Percentiles rank a stretch among this genome's conserved stretches.
phyloP scores from a whole-genome alignment of 2,888 invertebrate species.

The Chloromyia formosa region DNA sequence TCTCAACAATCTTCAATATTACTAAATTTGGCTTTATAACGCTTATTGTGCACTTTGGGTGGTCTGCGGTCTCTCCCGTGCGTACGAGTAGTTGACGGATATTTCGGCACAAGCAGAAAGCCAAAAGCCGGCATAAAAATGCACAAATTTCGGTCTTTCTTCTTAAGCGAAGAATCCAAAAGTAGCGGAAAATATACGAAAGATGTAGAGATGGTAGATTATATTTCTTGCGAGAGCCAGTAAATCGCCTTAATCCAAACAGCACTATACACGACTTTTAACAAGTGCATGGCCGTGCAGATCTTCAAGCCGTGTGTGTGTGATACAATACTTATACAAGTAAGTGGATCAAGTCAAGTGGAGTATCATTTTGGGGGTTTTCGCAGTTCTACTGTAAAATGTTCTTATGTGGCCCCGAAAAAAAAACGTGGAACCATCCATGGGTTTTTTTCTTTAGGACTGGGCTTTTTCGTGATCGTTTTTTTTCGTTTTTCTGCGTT shows the following conservation, averaged over 20 bases:
- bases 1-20: background rate
- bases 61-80: background rate
- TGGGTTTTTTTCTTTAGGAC: no score
- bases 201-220: no score
- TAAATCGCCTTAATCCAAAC: constrained; percentile 39
- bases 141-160: background rate
- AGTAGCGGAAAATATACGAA: no score
- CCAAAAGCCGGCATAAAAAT: constrained; percentile 1
- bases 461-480: background rate
- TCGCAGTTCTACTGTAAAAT: no score
- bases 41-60: constrained; percentile 34
- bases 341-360: no score
- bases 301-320: no score
- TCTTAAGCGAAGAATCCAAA: no score
- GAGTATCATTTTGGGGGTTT: no score
- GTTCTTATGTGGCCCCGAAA: no score
- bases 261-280: background rate
- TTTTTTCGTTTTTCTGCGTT: background rate
- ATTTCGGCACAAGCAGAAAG: constrained; percentile 6
- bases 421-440: no score
- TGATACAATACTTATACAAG: no score
- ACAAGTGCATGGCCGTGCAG: background rate
- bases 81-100: constrained; percentile 1
- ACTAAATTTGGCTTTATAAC: constrained; percentile 18
- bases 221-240: background rate